Evolutionary conservation across 2,113 vertebrate genomes (phyloP), one percentile per base, ranked within the genome.

Genomic region (Brachyhypopomus gauderio): DNA sequence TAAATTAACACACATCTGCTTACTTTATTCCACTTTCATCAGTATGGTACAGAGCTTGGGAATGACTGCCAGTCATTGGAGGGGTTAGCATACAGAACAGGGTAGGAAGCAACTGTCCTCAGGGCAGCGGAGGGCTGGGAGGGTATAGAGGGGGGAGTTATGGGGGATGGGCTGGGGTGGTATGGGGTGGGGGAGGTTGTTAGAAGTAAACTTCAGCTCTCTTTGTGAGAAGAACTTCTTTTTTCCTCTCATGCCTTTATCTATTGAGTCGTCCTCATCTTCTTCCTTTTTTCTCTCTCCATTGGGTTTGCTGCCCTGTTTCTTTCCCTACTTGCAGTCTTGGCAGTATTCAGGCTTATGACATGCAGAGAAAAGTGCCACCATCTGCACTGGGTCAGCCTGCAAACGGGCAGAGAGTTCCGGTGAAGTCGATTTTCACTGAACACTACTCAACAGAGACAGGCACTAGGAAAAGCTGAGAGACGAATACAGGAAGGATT

Each of bases 21-120:
- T 80, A 88, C 89, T 88, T 88, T 81, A 84, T 70, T 72, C 72
- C 80, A 76, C 86, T 92, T 92, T 89, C 85, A 90, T 92, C 88
- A 88, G 73, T 56, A 19, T 20, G 27, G 62, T 1, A 48, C 25
- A 38, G 69, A 56, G 52, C 23, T 41, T 45, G 19, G 22, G 48
- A 41, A 22, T 55, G 64, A 66, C 73, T 58, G 67, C 58, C 25
- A 52, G 11, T 52, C 12, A 11, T 52, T 52, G 45, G 45, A 52
- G 12, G 12, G 45, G 45, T 52, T 52, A 52, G 45, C 45, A 52
- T 52, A 14, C 45, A 52, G 45, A 52, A 52, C 45, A 52, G 45
- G 45, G 12, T 14, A 52, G 45, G 45, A 52, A 52, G 45, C 12
- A 11, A 14, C 45, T 52, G 45, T 52, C 45, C 12, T 52, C 45